Percentiles rank a stretch among this genome's conserved stretches.
phyloP scores from a whole-genome alignment of 2,888 invertebrate species.

The Lasioglossum leucozonium region DNA sequence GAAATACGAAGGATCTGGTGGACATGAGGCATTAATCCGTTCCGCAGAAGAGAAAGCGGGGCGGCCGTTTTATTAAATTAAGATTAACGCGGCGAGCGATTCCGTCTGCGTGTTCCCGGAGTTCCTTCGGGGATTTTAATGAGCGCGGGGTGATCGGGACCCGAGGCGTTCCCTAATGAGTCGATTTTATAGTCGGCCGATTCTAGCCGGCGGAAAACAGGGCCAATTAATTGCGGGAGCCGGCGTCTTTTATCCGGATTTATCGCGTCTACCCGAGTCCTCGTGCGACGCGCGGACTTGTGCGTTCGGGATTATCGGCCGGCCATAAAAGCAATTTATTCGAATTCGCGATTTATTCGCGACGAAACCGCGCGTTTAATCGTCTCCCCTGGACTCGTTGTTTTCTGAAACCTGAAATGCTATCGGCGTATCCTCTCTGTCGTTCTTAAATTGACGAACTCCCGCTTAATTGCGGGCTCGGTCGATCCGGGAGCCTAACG shows the following conservation, averaged over 20 bases:
- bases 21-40: constrained; percentile 34
- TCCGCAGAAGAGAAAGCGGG: constrained; percentile 23
- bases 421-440: background rate
- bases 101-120: constrained; percentile 41
- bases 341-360: constrained; percentile 42
- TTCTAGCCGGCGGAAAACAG: constrained; percentile 68
- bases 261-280: constrained; percentile 37
- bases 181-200: constrained; percentile 73
- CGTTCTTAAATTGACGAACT: constrained; percentile 9
- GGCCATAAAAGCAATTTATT: constrained; percentile 42
- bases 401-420: background rate
- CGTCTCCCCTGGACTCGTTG: background rate
- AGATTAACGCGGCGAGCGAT: constrained; percentile 47
- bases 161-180: constrained; percentile 77
- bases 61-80: constrained; percentile 52
- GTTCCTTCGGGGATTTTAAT: constrained; percentile 69
- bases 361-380: constrained; percentile 8
- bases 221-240: constrained; percentile 74
- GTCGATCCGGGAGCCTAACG: background rate
- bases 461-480: constrained; percentile 7
- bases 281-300: constrained; percentile 12
- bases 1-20: background rate
- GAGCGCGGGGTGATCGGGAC: constrained; percentile 72
- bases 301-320: constrained; percentile 36
- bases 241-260: constrained; percentile 65